phyloP scores from a whole-genome alignment of 2,888 invertebrate genomes.

The Idaea aversata region DNA sequence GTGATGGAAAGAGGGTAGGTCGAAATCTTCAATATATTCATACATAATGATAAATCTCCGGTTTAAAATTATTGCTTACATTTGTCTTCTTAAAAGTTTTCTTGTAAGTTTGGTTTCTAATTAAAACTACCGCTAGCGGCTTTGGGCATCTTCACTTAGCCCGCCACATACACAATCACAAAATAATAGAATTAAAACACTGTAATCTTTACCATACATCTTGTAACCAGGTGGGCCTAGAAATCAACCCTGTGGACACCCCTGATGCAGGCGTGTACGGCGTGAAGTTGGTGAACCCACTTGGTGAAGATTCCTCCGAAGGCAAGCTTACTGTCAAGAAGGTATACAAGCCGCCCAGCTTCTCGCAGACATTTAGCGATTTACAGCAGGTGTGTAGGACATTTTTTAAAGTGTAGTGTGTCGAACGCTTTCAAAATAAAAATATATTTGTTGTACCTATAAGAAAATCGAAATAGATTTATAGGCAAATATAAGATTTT shows the following conservation, averaged over 20 bases:
- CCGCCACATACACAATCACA: no score
- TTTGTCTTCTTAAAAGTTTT: neutral
- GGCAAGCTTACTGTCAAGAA: constrained; percentile 88
- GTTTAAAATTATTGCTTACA: neutral
- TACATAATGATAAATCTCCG: no score
- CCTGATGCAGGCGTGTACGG: constrained; percentile 89
- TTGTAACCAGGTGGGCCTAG: constrained; percentile 82
- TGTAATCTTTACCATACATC: neutral
- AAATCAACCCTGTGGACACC: constrained; percentile 84
- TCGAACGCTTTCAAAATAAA: constrained; percentile 4
- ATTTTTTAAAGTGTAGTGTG: neutral
- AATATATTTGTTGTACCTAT: neutral
- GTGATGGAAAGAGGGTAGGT: constrained; percentile 89
- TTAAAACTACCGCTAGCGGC: no score
- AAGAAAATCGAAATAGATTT: no score
- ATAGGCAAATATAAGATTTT: no score
- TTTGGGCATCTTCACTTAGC: no score
- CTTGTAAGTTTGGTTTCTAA: no score
- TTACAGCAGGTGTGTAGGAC: constrained; percentile 64
- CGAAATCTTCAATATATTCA: neutral
- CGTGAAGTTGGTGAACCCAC: constrained; percentile 87
- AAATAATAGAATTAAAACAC: no score
- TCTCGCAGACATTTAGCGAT: constrained; percentile 84
- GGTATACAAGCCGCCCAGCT: constrained; percentile 89
- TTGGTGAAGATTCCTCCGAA: constrained; percentile 86